Percentiles rank a stretch among this genome's conserved stretches.
phyloP scores from a whole-genome alignment of 1,140 invertebrate genomes.

The Drosophila sp. region DNA sequence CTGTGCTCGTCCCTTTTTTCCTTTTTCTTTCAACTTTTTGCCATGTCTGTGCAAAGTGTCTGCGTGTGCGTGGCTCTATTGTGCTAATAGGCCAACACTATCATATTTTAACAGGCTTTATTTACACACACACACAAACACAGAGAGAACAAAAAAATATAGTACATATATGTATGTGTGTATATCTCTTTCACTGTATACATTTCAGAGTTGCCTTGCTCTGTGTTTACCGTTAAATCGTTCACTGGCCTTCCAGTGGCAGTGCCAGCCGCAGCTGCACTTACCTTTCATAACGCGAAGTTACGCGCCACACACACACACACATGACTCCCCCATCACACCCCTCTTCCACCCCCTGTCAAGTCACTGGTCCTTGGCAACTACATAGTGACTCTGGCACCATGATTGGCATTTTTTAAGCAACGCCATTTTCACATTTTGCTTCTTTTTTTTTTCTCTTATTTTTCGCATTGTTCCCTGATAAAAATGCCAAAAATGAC shows the following conservation, averaged over 20 bases:
- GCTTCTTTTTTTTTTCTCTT: background rate
- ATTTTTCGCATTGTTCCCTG: slow-evolving; percentile 11
- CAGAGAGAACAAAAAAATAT: slow-evolving; percentile 23
- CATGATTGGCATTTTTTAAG: slow-evolving; percentile 12
- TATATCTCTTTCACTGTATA: background rate
- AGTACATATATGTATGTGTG: background rate
- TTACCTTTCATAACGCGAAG: slow-evolving; percentile 1
- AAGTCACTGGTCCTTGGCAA: background rate
- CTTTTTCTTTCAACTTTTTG: slow-evolving; percentile 53
- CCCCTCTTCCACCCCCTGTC: background rate
- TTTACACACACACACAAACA: slow-evolving; percentile 51
- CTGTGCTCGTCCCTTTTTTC: background rate
- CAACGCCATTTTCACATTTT: slow-evolving; percentile 12
- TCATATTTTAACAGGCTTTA: slow-evolving; percentile 80
- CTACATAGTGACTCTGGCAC: background rate
- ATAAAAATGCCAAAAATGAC: slow-evolving; percentile 71
- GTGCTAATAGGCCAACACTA: slow-evolving; percentile 77
- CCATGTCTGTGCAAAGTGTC: slow-evolving; percentile 35
- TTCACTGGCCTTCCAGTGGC: background rate
- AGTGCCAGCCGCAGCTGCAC: background rate
- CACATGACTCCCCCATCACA: background rate
- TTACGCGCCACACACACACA: background rate
- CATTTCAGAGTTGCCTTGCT: background rate
- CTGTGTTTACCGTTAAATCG: slow-evolving; percentile 1
- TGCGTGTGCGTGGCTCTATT: slow-evolving; percentile 65